Base-by-base conservation (phyloP, 1,140 invertebrate genomes). In the Heterodera carotae region DNA sequence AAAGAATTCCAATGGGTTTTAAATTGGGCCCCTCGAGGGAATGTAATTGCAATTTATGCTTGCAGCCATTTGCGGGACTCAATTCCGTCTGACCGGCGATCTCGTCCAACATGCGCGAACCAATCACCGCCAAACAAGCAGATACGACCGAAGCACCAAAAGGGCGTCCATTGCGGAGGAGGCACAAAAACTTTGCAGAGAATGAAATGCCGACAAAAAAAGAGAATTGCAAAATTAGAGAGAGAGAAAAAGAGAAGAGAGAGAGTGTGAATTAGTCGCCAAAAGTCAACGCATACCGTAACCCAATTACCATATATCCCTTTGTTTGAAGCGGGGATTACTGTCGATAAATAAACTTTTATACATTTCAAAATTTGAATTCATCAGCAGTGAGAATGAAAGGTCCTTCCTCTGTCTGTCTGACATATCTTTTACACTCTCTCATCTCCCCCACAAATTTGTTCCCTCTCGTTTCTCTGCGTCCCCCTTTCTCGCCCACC, bases 41-140 rank as follows among this genome's bases (percentile, higher is more conserved):
- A 67, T 39, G 15, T 43, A 60, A 72, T 43, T 70, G 4, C 4
- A 48, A 69, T 36, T 80, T 6, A 36, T 68, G 22, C 48, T 74
- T 62, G 34, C 33, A 74, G 77, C 77, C n/a, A 72, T 79, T 69
- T 79, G 77, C 69, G 77, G 77, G 31, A 18, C n/a, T 18, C 59
- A 43, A 10, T 79, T 79, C 34, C 62, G 77, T 15, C n/a, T 79
- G 29, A 79, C 77, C 18, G 29, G 75, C 27, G 77, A 79, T n/a
- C 48, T 79, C 22, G 62, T 79, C 33, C 60, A 67, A 71, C 77
- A 79, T 39, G 77, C 74, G 12, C 60, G 77, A 29, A 69, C 64
- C n/a, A 80, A 79, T 62, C 77, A 79, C 62, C 77, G 77, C 6
- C 76, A 76, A 62, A 27, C 43, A 31, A 76, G 48, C 64, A 34